Evolutionary conservation across 2,888 invertebrate genomes (phyloP).

Genomic region (Tenthredo scrophulariae): DNA sequence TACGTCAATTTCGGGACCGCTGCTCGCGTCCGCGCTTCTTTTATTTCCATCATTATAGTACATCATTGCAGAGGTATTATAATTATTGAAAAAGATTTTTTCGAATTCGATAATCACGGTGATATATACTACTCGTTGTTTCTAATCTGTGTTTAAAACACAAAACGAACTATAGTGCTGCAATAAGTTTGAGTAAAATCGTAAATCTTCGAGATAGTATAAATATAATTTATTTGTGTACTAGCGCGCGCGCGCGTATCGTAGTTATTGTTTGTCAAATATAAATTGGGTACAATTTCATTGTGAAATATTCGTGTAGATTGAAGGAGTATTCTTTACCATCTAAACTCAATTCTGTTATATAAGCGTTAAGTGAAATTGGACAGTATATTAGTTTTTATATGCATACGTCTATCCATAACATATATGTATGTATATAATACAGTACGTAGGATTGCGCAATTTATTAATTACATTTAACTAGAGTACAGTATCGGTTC

Average conservation of each 20-base stretch:
- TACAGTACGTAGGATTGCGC: neutral
- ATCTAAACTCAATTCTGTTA: neutral
- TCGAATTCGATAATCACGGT: neutral
- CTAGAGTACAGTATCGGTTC: constrained; percentile 18
- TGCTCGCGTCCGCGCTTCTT: too few species aligned
- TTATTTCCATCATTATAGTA: neutral
- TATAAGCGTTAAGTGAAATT: neutral
- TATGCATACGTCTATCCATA: neutral
- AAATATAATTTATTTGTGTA: neutral
- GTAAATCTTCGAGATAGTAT: neutral
- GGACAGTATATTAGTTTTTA: neutral
- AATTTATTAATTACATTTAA: neutral
- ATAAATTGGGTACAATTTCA: constrained; percentile 23
- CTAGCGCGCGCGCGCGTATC: neutral
- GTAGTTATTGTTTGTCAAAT: constrained; percentile 1
- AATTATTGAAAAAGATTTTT: neutral
- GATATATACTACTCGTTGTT: neutral
- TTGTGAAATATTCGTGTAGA: neutral
- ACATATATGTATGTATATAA: neutral
- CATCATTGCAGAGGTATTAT: neutral
- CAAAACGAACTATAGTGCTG: neutral
- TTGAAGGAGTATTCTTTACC: neutral
- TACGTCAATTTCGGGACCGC: constrained; percentile 33
- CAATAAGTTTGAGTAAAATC: neutral
- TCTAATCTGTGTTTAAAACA: neutral